A percentile compares a stretch with the other conserved stretches of the same genome.
phyloP scores from a whole-genome alignment of 1,140 invertebrate genomes.

The Heliothis subflexa region DNA sequence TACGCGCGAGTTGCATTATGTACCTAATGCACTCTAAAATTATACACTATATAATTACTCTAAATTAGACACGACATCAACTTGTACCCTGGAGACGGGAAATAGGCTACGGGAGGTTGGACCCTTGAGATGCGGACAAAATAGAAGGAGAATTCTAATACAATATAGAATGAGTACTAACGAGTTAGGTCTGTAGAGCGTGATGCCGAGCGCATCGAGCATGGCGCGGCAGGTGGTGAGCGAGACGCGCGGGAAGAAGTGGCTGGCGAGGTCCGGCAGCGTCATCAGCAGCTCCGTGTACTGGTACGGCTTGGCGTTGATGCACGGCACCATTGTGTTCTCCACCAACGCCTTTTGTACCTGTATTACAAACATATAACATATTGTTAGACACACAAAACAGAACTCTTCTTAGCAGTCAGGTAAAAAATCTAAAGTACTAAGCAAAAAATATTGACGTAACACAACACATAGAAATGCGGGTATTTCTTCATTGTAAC shows the following conservation, averaged over 20 bases:
- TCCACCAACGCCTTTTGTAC: constrained; percentile 93
- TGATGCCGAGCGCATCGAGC: constrained; percentile 92
- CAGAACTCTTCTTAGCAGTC: no score
- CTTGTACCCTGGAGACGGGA: no score
- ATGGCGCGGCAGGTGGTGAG: constrained; percentile 91
- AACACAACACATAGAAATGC: no score
- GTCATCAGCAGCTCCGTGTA: constrained; percentile 93
- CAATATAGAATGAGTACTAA: constrained; percentile 67
- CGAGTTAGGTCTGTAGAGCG: constrained; percentile 93
- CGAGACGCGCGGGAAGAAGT: constrained; percentile 92
- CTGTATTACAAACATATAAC: constrained; percentile 79
- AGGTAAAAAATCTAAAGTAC: no score
- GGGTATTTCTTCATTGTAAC: no score
- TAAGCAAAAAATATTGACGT: no score
- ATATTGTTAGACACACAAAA: not conserved
- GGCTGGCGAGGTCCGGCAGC: constrained; percentile 91
- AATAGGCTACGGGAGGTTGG: no score
- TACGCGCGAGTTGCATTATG: not conserved
- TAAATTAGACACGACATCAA: no score
- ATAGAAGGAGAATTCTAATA: no score
- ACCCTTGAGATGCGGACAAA: no score
- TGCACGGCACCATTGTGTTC: constrained; percentile 93
- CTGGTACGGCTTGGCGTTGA: constrained; percentile 94
- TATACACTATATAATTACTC: no score
- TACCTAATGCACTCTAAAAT: no score